Evolutionary conservation across 2,888 invertebrate genomes (phyloP), one percentile per base, ranked within the genome.

Genomic region (Strigamia transsilvanica): DNA sequence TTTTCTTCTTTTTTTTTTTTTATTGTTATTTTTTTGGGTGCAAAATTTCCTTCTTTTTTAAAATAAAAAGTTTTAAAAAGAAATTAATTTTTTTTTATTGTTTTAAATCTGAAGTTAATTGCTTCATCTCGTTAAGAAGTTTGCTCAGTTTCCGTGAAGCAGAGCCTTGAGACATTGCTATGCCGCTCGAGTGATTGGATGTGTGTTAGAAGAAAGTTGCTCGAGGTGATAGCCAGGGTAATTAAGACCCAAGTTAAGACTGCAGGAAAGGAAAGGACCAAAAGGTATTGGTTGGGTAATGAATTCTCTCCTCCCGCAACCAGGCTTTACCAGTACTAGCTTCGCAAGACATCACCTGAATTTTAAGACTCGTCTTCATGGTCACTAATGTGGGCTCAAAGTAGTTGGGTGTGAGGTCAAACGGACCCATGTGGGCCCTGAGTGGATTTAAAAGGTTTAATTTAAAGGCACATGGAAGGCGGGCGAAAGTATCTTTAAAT

Each of bases 81-180:
- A 56, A 56, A 18, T 18, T n/a, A n/a, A n/a, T 51, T 51, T 56
- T 56, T n/a, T 56, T 56, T 56, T 56, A 73, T 73, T 73, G 73
- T 73, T 73, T 73, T 73, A 73, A 73, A 73, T 73, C 73, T 73
- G 32, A 73, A 73, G 73, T 73, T 73, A 73, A 73, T 73, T 73
- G 73, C 73, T 73, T 73, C 73, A 73, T 73, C 73, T 73, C 73
- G 73, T 73, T 73, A 73, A 73, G 73, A 73, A 73, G 73, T 73
- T 73, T 73, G 73, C 73, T 73, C 73, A 73, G 73, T 73, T 73
- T 32, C 73, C 73, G 73, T 73, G 73, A 73, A 73, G 73, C 18
- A 56, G 18, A n/a, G 73, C 73, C 73, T 32, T 27, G 23, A 73
- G 73, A 73, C 73, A 73, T 73, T 73, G 73, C 73, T 73, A 73